Evolutionary conservation across 2,113 vertebrate genomes (phyloP), one percentile per base, ranked within the genome.

Genomic region (Ictalurus furcatus): DNA sequence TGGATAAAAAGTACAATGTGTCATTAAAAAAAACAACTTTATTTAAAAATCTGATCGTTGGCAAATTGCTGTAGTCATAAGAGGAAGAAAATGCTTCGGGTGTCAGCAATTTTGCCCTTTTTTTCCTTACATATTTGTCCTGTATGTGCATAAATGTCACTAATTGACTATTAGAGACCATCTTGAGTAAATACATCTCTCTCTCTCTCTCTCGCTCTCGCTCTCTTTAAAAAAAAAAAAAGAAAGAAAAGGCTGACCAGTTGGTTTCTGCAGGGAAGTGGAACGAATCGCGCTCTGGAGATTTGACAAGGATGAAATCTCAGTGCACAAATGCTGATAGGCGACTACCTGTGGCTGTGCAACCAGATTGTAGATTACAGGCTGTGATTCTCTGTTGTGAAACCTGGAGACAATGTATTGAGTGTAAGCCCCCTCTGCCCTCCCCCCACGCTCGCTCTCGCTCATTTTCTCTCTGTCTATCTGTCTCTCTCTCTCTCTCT

Each of bases 271-370:
- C 4, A 11, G 34, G 56, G 82, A 52, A 54, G 52, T 58, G 21
- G 40, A 71, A 59, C 48, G 56, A 67, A 88, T 76, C 23, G 19
- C 30, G 16, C 65, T 54, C 85, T 78, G 69, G 21, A 37, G 81
- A 61, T 86, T 52, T 30, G 54, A 71, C 34, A n/a, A 82, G 61
- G 56, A 58, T 85, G 84, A 30, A 79, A 80, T 80, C 14, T n/a
- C 74, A 8, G 58, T 78, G 65, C 80, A 81, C 79, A 25, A 58
- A 61, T 87, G 65, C 74, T 40, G 48, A 83, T 82, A 67, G 65
- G 30, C 59, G 84, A 91, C 90, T 92, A 92, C 90, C 91, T 92
- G 91, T 92, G 65, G 91, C 88, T 90, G 73, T 84, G 83, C 74
- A 58, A n/a, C 30, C 25, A 78, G 86, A 86, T 69, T 78, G 88